Percentiles rank a stretch among this genome's conserved stretches.
Conservation (phyloP, 2,113 vertebrate genomes). For the Callipepla californica region DNA sequence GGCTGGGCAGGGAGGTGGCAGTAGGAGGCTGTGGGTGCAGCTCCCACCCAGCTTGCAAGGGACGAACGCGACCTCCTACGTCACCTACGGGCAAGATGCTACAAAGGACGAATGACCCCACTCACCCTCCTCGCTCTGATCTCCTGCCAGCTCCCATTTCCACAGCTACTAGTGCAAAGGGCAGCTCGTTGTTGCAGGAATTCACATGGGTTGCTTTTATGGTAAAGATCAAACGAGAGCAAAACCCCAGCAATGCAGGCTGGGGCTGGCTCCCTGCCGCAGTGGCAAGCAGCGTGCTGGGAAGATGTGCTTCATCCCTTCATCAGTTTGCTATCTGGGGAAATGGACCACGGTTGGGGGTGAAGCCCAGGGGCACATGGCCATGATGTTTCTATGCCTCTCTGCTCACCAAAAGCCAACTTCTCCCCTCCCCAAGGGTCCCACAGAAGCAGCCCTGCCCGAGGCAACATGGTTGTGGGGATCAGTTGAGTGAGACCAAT, state of each 20-base stretch:
- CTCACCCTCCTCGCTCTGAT: conserved; percentile 20
- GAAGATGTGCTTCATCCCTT: not conserved
- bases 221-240: conserved; percentile 48
- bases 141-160: conserved; percentile 22
- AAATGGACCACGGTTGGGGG: not conserved
- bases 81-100: not conserved
- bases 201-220: conserved; percentile 47
- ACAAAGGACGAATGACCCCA: conserved; percentile 21
- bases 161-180: conserved; percentile 44
- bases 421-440: not conserved
- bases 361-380: rapidly evolving
- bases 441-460: not conserved
- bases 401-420: not conserved
- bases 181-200: conserved; percentile 48
- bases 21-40: not conserved
- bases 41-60: conserved; percentile 15
- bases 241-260: not conserved
- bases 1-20: not conserved
- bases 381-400: not conserved
- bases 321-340: not conserved
- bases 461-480: rapidly evolving
- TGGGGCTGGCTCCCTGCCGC: not conserved
- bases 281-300: not conserved
- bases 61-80: not conserved
- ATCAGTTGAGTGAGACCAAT: not conserved